Base-by-base conservation (phyloP, 1,140 invertebrate species). In the Subanguina moxae region DNA sequence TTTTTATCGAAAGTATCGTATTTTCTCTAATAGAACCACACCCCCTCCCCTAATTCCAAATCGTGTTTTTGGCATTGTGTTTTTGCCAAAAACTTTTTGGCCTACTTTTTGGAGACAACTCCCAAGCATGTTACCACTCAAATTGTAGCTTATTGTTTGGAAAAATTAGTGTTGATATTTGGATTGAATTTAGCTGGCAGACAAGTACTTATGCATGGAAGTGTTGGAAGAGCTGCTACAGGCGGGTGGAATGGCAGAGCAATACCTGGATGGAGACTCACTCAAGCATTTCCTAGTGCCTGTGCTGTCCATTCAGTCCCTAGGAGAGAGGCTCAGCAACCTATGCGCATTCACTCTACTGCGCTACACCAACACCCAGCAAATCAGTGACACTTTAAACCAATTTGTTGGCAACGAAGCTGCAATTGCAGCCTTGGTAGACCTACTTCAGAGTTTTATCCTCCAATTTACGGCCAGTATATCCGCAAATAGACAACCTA, bases 151-250 rank as follows among this genome's bases (percentile, higher is more conserved):
- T n/a, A n/a, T n/a, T n/a, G n/a, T n/a, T n/a, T n/a, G n/a, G n/a
- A n/a, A n/a, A n/a, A n/a, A n/a, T n/a, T n/a, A n/a, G n/a, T n/a
- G n/a, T n/a, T n/a, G n/a, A n/a, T n/a, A n/a, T n/a, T n/a, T n/a
- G n/a, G n/a, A n/a, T n/a, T n/a, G n/a, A n/a, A 23, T 68, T 67
- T 42, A 69, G 67, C 45, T 69, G 11, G 67, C 67, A 5, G 67
- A 69, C 27, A 68, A 68, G 27, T 69, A 69, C 30, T 32, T 69
- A 13, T 69, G 67, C 67, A 38, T 25, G 9, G 17, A 46, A 5
- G 28, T 69, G 21, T 57, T 58, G 21, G 66, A 69, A 17, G 42
- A 69, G 32, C 66, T 69, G 13, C 15, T 69, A 8, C 15, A n/a
- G 17, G 38, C 8, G 5, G 28, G 52, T 25, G 67, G 62, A 23